Conservation (phyloP, 2,888 invertebrate species). For the Bombylius discolor region DNA sequence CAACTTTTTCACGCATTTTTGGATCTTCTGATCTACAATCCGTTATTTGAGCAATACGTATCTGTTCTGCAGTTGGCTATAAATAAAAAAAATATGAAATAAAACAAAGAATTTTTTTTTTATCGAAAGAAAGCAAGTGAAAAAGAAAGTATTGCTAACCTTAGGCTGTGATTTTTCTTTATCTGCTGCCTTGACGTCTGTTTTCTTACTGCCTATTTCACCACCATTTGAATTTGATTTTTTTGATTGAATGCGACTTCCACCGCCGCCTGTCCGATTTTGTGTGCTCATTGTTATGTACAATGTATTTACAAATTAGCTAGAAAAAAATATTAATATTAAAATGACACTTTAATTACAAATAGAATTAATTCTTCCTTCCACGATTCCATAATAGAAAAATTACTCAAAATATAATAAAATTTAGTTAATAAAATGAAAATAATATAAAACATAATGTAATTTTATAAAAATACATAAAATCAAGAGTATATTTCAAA, state of each 20-base stretch:
- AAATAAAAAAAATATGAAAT: constrained; percentile 8
- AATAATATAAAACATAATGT: no score
- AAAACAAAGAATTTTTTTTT: background rate
- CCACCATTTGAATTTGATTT: constrained; percentile 33
- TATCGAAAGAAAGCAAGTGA: background rate
- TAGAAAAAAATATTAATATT: background rate
- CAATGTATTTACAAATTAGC: constrained; percentile 16
- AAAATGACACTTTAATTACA: no score
- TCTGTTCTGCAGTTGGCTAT: constrained; percentile 71
- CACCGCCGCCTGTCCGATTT: constrained; percentile 34
- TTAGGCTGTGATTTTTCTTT: constrained; percentile 44
- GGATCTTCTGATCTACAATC: constrained; percentile 49
- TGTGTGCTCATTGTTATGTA: constrained; percentile 35
- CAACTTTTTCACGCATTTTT: constrained; percentile 55
- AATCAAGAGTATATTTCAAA: no score
- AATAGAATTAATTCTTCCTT: no score
- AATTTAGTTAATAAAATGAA: no score
- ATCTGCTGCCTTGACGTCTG: constrained; percentile 45
- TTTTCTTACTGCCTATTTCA: constrained; percentile 37
- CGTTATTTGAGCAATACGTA: constrained; percentile 72
- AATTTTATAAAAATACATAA: no score
- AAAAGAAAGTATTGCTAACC: constrained; percentile 20
- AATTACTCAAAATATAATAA: no score
- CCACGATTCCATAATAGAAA: no score
- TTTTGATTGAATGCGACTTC: constrained; percentile 29